Evolutionary conservation across 1,140 invertebrate species (phyloP), one percentile per base, ranked within the genome.

Genomic region (Thrips palmi): DNA sequence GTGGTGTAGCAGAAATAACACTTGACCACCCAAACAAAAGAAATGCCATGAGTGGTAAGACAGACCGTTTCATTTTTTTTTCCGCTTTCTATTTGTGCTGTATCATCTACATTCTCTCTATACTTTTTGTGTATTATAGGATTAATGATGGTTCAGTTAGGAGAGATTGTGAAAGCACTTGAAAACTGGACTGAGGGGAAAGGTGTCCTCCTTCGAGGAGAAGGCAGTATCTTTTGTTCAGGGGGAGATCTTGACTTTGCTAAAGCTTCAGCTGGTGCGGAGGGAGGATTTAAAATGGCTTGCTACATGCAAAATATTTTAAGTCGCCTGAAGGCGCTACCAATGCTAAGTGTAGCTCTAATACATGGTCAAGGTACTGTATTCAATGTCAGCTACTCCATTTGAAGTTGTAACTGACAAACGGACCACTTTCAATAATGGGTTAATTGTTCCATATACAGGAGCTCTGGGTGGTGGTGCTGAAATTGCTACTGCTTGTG

Each of bases 91-190:
- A n/a, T n/a, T n/a, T n/a, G n/a, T n/a, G n/a, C n/a, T n/a, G n/a
- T n/a, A n/a, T n/a, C n/a, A n/a, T n/a, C n/a, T n/a, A n/a, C n/a
- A n/a, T n/a, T n/a, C n/a, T n/a, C n/a, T n/a, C n/a, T n/a, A n/a
- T n/a, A n/a, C n/a, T n/a, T n/a, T n/a, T n/a, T n/a, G n/a, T n/a
- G n/a, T 35, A 36, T 57, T 57, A 20, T 44, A 68, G 70, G 68
- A 20, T 55, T 55, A 41, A 74, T 74, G 71, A 71, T 73, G 65
- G 56, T 63, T 2, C 59, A 72, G 12, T 54, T 74, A 3, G 45
- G 54, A 10, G 53, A 65, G 15, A 50, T 54, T 24, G 47, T 70
- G 1, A 22, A 39, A 10, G 48, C 58, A 23, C 48, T 74, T 12
- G 60, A 67, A 46, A 39, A 49, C 4, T 66, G 64, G 64, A 40